Conservation (phyloP, 2,113 vertebrate species). For the Ramphastos sulfuratus region DNA sequence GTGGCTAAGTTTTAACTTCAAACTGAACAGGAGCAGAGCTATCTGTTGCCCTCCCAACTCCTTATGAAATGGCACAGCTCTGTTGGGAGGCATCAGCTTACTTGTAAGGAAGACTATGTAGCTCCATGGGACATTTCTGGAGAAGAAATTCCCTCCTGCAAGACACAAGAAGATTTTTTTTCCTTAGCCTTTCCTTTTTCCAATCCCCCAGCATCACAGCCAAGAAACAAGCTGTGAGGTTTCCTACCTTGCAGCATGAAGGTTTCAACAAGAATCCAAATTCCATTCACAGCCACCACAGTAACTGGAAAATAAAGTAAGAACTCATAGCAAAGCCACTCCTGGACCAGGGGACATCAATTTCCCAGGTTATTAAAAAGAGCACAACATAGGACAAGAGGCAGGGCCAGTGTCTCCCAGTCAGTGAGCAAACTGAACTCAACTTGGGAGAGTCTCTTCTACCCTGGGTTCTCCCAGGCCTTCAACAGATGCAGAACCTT, state of each 20-base stretch:
- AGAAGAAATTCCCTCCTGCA: constrained; percentile 89
- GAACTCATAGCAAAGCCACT: background rate
- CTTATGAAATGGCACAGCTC: background rate
- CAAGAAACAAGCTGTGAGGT: background rate
- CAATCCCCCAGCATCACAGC: background rate
- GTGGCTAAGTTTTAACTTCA: background rate
- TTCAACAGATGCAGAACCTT: background rate
- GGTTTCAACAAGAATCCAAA: constrained; percentile 96
- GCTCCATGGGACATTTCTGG: constrained; percentile 90
- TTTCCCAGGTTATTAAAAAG: background rate
- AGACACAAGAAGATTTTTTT: background rate
- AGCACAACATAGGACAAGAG: background rate
- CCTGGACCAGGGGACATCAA: background rate
- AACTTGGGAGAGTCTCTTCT: background rate
- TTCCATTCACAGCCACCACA: constrained; percentile 94
- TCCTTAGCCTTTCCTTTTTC: background rate
- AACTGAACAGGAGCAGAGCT: background rate
- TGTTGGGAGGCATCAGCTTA: constrained; percentile 69
- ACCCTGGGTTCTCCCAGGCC: background rate
- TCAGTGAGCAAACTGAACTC: background rate
- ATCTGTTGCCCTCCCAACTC: background rate
- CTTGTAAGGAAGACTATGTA: constrained; percentile 96
- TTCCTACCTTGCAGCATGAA: constrained; percentile 89
- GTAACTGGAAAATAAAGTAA: constrained; percentile 78
- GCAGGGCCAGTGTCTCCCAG: background rate